These are phyloP conservation scores for Antidorcas marsupialis DNA, from an alignment of 2,113 vertebrate species.

Conservation along the genomic window DNA sequence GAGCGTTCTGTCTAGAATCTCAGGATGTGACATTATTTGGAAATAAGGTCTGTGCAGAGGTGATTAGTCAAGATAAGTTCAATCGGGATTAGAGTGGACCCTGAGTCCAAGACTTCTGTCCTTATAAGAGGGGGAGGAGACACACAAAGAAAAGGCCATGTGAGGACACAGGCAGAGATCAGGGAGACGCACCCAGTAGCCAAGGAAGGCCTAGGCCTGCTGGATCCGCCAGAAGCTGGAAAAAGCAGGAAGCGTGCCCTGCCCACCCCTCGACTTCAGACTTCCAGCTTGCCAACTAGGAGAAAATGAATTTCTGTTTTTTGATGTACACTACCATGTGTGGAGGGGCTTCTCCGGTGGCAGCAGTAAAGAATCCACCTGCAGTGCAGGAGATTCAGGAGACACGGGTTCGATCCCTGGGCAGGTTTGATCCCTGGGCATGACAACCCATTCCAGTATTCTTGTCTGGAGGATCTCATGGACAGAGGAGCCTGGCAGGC, in stretches of 20 bases:
- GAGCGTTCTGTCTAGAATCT: neutral
- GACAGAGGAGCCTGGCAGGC: neutral
- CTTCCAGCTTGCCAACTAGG: neutral
- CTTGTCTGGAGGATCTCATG: neutral
- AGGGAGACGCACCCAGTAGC: neutral
- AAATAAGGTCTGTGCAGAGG: neutral
- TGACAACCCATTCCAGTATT: neutral
- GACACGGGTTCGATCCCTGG: neutral
- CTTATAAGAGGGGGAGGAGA: neutral
- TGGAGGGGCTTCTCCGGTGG: neutral
- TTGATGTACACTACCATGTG: neutral
- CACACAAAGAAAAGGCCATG: neutral
- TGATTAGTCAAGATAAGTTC: neutral
- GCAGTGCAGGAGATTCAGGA: neutral
- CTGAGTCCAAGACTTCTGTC: neutral
- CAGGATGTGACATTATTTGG: neutral
- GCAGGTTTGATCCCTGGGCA: neutral
- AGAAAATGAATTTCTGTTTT: neutral
- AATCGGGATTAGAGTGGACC: neutral
- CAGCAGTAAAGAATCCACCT: neutral
- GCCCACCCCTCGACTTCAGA: neutral
- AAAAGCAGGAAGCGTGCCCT: neutral
- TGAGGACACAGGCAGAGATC: neutral
- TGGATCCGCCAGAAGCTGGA: neutral
- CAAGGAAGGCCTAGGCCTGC: neutral